A percentile compares a stretch with the other conserved stretches of the same genome.
Conservation (phyloP, 2,888 invertebrate genomes). For the Cephus runcator region DNA sequence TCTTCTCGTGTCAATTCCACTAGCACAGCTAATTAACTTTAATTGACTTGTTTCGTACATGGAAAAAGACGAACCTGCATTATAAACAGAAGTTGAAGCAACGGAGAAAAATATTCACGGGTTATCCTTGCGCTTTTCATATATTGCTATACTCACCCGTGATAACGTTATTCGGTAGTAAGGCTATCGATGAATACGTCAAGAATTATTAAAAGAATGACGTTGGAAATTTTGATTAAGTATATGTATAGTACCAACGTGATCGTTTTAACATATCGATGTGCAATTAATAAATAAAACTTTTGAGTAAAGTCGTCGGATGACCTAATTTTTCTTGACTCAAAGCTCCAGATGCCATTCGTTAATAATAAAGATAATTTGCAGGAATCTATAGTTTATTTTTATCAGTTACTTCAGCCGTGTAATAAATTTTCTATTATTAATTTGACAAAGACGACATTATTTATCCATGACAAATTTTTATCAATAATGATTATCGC, state of each 20-base stretch:
- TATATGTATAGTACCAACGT: neutral
- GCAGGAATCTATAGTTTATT: neutral
- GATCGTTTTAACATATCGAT: neutral
- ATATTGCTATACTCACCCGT: neutral
- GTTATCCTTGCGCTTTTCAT: neutral
- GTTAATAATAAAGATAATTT: neutral
- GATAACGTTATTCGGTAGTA: too few species aligned
- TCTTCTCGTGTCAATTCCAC: neutral
- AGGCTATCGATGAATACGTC: too few species aligned
- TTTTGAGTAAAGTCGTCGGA: neutral
- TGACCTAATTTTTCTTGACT: neutral
- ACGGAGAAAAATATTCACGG: neutral
- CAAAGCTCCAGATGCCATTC: neutral
- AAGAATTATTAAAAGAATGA: neutral
- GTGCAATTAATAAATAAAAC: neutral
- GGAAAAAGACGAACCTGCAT: neutral
- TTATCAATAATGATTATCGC: too few species aligned
- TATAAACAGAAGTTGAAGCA: neutral
- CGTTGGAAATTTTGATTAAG: neutral
- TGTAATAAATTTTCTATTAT: neutral
- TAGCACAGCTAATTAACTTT: conserved; percentile 15
- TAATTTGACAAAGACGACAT: neutral
- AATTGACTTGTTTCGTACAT: conserved; percentile 15
- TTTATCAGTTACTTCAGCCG: neutral
- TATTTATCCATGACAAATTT: too few species aligned